phyloP scores from a whole-genome alignment of 2,888 invertebrate species.

The Blomia tropicalis region DNA sequence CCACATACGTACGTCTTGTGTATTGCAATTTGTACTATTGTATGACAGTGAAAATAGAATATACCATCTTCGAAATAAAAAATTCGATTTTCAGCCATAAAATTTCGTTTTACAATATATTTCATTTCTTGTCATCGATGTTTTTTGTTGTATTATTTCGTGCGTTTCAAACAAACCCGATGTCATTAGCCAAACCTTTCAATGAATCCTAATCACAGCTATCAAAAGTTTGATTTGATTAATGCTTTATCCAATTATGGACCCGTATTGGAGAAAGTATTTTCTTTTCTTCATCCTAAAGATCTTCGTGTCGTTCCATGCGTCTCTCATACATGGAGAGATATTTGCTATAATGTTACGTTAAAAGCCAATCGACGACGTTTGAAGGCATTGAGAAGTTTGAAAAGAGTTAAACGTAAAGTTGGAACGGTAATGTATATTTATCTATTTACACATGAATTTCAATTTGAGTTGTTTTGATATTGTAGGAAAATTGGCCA shows the following conservation, averaged over 20 bases:
- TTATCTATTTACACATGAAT: background rate
- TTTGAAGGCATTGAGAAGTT: background rate
- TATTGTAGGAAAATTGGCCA: slow-evolving; percentile 22
- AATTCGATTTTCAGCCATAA: too few relatives aligned
- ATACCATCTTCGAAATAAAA: too few relatives aligned
- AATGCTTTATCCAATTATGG: background rate
- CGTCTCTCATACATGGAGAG: slow-evolving; percentile 14
- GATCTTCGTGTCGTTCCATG: background rate
- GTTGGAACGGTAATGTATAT: slow-evolving; percentile 19
- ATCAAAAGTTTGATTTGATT: background rate
- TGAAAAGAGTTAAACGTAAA: slow-evolving; percentile 2
- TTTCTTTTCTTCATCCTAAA: background rate
- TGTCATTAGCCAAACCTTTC: too few relatives aligned
- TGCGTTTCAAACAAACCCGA: too few relatives aligned
- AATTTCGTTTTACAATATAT: too few relatives aligned
- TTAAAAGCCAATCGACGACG: slow-evolving; percentile 9
- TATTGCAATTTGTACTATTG: too few relatives aligned
- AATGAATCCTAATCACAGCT: too few relatives aligned
- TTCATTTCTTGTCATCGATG: too few relatives aligned
- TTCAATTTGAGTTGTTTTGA: background rate
- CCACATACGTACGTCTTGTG: too few relatives aligned
- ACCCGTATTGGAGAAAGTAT: background rate
- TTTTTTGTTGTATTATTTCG: too few relatives aligned
- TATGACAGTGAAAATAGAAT: too few relatives aligned
- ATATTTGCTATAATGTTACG: background rate